A percentile compares a stretch with the other conserved stretches of the same genome.
Evolutionary conservation across 2,888 invertebrate species (phyloP).

Genomic region (Sturmia bella): DNA sequence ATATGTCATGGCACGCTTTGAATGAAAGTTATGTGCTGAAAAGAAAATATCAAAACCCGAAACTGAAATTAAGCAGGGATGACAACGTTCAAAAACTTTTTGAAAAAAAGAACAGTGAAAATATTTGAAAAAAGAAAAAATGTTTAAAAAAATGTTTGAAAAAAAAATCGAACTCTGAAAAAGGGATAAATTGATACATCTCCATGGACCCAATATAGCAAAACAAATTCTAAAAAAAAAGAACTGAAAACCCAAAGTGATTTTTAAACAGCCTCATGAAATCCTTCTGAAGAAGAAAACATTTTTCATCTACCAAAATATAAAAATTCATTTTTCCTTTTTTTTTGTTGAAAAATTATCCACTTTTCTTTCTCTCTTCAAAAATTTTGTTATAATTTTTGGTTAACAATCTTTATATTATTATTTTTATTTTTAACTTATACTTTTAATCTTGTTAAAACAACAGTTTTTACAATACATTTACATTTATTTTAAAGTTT

Average conservation of each 20-base stretch:
- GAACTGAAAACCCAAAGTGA: conserved; percentile 10
- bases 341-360: conserved; percentile 18
- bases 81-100: too few species aligned
- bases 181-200: conserved; percentile 52
- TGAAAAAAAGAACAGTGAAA: background rate
- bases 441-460: conserved; percentile 33
- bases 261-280: conserved; percentile 10
- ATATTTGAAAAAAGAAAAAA: conserved; percentile 3
- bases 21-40: too few species aligned
- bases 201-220: background rate
- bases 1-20: too few species aligned
- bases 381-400: conserved; percentile 24
- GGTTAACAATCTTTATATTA: conserved; percentile 23
- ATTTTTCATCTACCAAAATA: conserved; percentile 22
- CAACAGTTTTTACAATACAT: conserved; percentile 31
- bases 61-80: too few species aligned
- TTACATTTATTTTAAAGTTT: conserved; percentile 38
- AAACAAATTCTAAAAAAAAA: background rate
- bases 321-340: conserved; percentile 12
- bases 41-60: too few species aligned
- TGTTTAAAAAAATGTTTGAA: background rate
- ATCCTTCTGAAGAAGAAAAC: conserved; percentile 12
- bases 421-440: conserved; percentile 44
- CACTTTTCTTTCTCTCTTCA: conserved; percentile 12
- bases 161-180: background rate